Base-by-base conservation (phyloP, 2,113 vertebrate genomes). In the Sebastes fasciatus region DNA sequence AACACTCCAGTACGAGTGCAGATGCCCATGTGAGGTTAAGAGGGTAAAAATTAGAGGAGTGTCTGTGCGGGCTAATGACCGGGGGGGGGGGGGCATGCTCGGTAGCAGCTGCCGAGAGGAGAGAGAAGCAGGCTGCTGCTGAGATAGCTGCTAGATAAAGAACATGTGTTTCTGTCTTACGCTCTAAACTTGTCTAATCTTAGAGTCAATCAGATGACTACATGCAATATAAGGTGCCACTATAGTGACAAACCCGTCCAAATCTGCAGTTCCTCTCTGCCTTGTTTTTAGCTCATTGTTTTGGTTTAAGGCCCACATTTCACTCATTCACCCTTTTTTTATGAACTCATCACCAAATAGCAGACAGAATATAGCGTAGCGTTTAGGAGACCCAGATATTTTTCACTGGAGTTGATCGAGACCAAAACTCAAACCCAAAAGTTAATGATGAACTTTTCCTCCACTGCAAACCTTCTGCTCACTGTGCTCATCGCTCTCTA, bases 1-100 rank as follows among this genome's bases (percentile, higher is more conserved):
- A 89, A 21, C 65, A 16, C 83, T 73, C 48, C 45, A 52, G 57
- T 9, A 65, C 0, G 21, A 79, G 75, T 23, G n/a, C 73, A 62
- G 70, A 85, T 61, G 83, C 63, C 74, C 86, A 83, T 86, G 12
- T 17, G 63, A 85, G 87, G 87, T 84, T 90, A 87, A 88, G 77
- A 89, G 84, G 77, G 57, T 84, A 69, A 82, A 84, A 85, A 81
- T 84, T 54, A 78, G 73, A 86, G 65, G n/a, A 83, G 70, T 46
- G 70, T 46, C 46, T 54, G 48, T 61, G 49, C 8, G 1, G 51
- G 85, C 69, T 89, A 80, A 89, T 89, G 77, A 88, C 48, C n/a
- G 54, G 26, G 26, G 26, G 1, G 21, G 82, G 79, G 61, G 74
- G 70, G 82, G 83, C 17, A 9, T 16, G 57, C 52, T 80, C 12